Evolutionary conservation across 37 sponge, comb jelly and placozoan species (phyloP).

Genomic region (Theonella swinhoei): DNA sequence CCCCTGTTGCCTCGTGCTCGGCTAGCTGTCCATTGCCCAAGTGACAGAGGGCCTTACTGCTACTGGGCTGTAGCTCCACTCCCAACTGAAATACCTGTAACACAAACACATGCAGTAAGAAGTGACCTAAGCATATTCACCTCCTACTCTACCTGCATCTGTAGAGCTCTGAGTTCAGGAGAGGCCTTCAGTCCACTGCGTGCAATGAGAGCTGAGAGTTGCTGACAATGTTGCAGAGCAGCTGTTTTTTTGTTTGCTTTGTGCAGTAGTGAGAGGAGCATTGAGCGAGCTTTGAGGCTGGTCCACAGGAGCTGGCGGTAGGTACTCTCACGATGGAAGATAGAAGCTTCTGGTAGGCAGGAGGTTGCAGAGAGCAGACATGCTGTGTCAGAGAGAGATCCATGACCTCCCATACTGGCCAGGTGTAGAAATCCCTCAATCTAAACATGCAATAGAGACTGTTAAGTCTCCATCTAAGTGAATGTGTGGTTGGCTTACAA

Average conservation of each 20-base stretch:
- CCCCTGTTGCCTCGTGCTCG: slow-evolving; percentile 67
- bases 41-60: slow-evolving; percentile 79
- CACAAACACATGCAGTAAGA: not conserved
- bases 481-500: slow-evolving; percentile 28
- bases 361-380: slow-evolving; percentile 53
- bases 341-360: slow-evolving; percentile 32
- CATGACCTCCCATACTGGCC: slow-evolving; percentile 56
- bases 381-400: not conserved
- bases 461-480: not conserved
- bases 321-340: slow-evolving; percentile 50
- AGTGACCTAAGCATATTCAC: not conserved
- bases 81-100: slow-evolving; percentile 75
- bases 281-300: slow-evolving; percentile 48
- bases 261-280: slow-evolving; percentile 37
- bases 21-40: slow-evolving; percentile 86
- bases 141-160: slow-evolving; percentile 62
- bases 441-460: slow-evolving; percentile 9
- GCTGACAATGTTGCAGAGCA: slow-evolving; percentile 50
- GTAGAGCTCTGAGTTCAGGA: slow-evolving; percentile 61
- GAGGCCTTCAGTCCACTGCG: slow-evolving; percentile 47
- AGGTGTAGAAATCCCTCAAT: slow-evolving; percentile 52
- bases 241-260: slow-evolving; percentile 5
- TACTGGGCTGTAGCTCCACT: slow-evolving; percentile 77
- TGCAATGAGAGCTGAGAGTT: slow-evolving; percentile 59
- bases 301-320: slow-evolving; percentile 60